Base-by-base conservation (phyloP, 2,797 vertebrate genomes). In the Protonibea diacanthus region DNA sequence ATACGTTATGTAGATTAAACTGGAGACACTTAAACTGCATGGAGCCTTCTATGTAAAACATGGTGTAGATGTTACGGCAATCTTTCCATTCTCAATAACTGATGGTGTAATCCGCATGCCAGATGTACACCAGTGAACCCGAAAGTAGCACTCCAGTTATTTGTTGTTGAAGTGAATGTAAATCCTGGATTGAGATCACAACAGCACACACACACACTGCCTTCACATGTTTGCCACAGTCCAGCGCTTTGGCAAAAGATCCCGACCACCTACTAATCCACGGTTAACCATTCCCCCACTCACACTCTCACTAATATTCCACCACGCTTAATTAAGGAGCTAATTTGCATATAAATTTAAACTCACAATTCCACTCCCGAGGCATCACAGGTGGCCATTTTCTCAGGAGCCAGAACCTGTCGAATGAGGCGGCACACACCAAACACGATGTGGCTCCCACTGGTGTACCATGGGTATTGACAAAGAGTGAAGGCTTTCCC, bases 321-420 rank as follows among this genome's bases (percentile, higher is more conserved):
- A 87, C 18, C 52, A 6, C 5, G 47, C 67, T 90, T 91, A 90
- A 93, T 91, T 87, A 91, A 91, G 86, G 64, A 70, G 25, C 18
- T 38, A 38, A 91, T 93, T 93, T 91, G 91, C 88, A 93, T 92
- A 84, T 90, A 90, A 68, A 93, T 91, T 81, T 86, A 63, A 89
- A 91, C 83, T 72, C 66, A 65, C 81, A 79, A 72, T 80, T 76
- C 48, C 64, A 53, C 42, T 73, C 70, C 74, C 59, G 64, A 12
- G 5, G 73, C 77, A 74, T 90, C 72, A 68, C 85, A 88, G 82
- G 83, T 85, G 82, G 90, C 79, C 71, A 21, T 74, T 86, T 78
- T 85, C 82, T 84, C 72, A 71, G 71, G 71, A 77, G 69, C 58
- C 14, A 76, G 58, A 82, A 63, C 71, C 60, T 57, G 44, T 70